These are phyloP conservation scores for Agraylea sexmaculata DNA, from an alignment of 1,140 invertebrate species.

Conservation along the genomic window DNA sequence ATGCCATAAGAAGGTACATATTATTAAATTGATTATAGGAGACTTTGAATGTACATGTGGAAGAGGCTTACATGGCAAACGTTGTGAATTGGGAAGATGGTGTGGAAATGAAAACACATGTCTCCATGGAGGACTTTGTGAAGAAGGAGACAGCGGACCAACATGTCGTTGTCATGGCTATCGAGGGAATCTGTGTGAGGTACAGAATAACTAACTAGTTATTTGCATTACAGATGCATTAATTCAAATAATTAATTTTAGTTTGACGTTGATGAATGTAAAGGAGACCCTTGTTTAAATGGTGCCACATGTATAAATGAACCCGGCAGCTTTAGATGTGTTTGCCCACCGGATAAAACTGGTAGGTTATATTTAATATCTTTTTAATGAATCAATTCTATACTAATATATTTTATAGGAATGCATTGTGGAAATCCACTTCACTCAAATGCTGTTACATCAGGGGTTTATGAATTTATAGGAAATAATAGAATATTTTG, in stretches of 20 bases:
- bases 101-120: slow-evolving; percentile 56
- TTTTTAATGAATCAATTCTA: slow-evolving; percentile 5
- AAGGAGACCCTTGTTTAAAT: slow-evolving; percentile 56
- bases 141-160: slow-evolving; percentile 59
- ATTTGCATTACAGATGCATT: background rate
- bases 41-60: slow-evolving; percentile 14
- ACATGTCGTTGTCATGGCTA: slow-evolving; percentile 59
- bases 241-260: slow-evolving; percentile 6
- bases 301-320: slow-evolving; percentile 67
- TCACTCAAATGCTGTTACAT: slow-evolving; percentile 51
- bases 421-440: slow-evolving; percentile 47
- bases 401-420: slow-evolving; percentile 12
- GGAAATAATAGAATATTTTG: slow-evolving; percentile 15
- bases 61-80: slow-evolving; percentile 8
- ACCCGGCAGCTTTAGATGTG: slow-evolving; percentile 56
- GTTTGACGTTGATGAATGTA: slow-evolving; percentile 59
- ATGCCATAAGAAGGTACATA: no score
- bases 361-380: slow-evolving; percentile 27
- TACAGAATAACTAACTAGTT: slow-evolving; percentile 1
- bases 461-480: slow-evolving; percentile 26
- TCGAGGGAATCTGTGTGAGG: slow-evolving; percentile 52
- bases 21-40: no score
- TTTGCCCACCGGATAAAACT: slow-evolving; percentile 59
- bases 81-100: slow-evolving; percentile 63
- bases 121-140: slow-evolving; percentile 59